Base-by-base conservation (phyloP, 2,888 invertebrate genomes). In the Trimorus sp. region DNA sequence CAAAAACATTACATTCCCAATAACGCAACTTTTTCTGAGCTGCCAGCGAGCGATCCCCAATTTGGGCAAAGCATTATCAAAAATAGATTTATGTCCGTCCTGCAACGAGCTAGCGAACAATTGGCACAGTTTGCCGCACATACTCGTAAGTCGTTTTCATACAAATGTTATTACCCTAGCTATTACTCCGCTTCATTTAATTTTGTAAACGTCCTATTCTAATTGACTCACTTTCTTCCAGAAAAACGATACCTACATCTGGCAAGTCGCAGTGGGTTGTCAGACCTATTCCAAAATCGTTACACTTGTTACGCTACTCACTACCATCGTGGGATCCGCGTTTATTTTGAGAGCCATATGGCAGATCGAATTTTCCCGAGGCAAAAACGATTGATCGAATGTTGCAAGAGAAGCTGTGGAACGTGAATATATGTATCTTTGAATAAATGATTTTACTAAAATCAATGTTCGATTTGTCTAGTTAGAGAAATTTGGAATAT, bases 221-320 rank as follows among this genome's bases (percentile, higher is more conserved):
- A n/a, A n/a, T n/a, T n/a, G n/a, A n/a, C n/a, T n/a, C 26, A 26
- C 26, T 53, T n/a, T 74, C 78, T 86, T 82, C 4, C 60, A 90
- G 90, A 83, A 84, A 63, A 85, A 84, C 15, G 74, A 86, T 53
- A 63, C 87, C 9, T 86, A 87, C 49, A 42, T 84, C 53, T 91
- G 90, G 91, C 70, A 70, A 59, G 81, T 90, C 63, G 89, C 91
- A 3, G 85, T 91, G 14, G 91, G 91, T n/a, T 82, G 90, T 53
- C 75, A 82, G 11, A 83, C 84, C 7, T 69, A 86, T 51, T 79
- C 79, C 14, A 63, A 78, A 11, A 14, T 79, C 37, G 85, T 91
- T 7, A 86, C 86, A 15, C 86, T 80, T 38, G 73, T 84, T 2
- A 91, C 91, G 4, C 74, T 90, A 66, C 40, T 88, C 7, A 77